These are phyloP conservation scores for Osmoderma eremita DNA, from an alignment of 2,888 invertebrate genomes.

Conservation along the genomic window DNA sequence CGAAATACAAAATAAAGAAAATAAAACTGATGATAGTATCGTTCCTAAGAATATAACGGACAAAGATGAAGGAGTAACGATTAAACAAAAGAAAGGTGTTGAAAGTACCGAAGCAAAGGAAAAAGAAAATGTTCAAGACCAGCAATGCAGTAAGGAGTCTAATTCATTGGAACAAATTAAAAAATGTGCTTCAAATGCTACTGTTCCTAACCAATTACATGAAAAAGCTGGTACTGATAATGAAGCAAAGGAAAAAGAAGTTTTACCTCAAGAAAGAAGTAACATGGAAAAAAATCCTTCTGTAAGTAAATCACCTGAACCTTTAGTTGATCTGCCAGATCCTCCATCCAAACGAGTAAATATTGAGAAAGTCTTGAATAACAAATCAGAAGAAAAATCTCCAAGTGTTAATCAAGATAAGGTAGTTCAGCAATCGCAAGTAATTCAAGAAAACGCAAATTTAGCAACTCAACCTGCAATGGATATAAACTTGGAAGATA, in stretches of 20 bases:
- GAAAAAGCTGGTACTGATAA: constrained; percentile 1
- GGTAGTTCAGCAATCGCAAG: constrained; percentile 65
- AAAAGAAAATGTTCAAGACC: neutral
- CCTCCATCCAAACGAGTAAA: constrained; percentile 20
- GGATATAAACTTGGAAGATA: constrained; percentile 16
- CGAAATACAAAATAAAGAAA: constrained; percentile 1
- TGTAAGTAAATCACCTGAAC: constrained; percentile 20
- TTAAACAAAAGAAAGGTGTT: constrained; percentile 63
- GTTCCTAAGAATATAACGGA: constrained; percentile 59
- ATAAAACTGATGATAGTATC: constrained; percentile 2
- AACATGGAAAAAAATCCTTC: constrained; percentile 17
- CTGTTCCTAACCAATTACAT: neutral
- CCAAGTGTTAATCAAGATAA: constrained; percentile 35
- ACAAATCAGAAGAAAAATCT: constrained; percentile 18
- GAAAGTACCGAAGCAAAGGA: constrained; percentile 38
- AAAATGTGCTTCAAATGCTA: neutral
- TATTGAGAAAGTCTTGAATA: constrained; percentile 17
- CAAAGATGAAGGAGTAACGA: constrained; percentile 57
- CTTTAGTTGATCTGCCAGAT: constrained; percentile 12
- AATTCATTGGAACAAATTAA: neutral
- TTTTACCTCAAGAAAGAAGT: constrained; percentile 2
- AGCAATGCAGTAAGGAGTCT: neutral
- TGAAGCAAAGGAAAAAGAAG: constrained; percentile 8
- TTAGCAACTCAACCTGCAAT: neutral
- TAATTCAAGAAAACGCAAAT: constrained; percentile 59